Conservation (phyloP, 2,888 invertebrate genomes). For the Acronicta aceris region DNA sequence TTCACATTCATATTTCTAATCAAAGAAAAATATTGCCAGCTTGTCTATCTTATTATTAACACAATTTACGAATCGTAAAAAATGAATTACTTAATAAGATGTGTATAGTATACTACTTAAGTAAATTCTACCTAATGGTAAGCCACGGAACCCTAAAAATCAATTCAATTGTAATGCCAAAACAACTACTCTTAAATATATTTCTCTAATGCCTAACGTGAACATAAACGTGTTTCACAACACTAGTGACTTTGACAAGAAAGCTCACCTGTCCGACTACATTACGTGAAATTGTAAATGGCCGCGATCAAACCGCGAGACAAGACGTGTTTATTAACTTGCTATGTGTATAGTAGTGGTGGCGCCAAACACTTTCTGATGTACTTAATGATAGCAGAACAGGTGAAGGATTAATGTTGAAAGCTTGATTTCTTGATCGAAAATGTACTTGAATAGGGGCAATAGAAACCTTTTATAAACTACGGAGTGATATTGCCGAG, state of each 20-base stretch:
- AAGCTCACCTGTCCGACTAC: constrained; percentile 65
- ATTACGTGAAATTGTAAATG: constrained; percentile 68
- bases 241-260: constrained; percentile 56
- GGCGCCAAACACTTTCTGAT: constrained; percentile 70
- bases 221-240: constrained; percentile 55
- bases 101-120: no score
- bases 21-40: no score
- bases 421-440: constrained; percentile 54
- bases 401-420: constrained; percentile 63
- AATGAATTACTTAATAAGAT: no score
- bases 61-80: no score
- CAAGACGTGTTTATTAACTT: constrained; percentile 70
- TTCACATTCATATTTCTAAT: no score
- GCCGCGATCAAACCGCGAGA: constrained; percentile 56
- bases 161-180: constrained; percentile 17
- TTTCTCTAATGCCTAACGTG: constrained; percentile 25
- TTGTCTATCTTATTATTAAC: no score
- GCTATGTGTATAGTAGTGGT: constrained; percentile 47
- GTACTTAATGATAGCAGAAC: constrained; percentile 68
- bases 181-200: constrained; percentile 36
- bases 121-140: no score
- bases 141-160: constrained; percentile 12
- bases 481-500: constrained; percentile 11
- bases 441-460: constrained; percentile 25
- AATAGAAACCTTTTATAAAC: constrained; percentile 19